Base-by-base conservation (phyloP, 2,797 vertebrate species). In the Mormyrus hasselquistii region DNA sequence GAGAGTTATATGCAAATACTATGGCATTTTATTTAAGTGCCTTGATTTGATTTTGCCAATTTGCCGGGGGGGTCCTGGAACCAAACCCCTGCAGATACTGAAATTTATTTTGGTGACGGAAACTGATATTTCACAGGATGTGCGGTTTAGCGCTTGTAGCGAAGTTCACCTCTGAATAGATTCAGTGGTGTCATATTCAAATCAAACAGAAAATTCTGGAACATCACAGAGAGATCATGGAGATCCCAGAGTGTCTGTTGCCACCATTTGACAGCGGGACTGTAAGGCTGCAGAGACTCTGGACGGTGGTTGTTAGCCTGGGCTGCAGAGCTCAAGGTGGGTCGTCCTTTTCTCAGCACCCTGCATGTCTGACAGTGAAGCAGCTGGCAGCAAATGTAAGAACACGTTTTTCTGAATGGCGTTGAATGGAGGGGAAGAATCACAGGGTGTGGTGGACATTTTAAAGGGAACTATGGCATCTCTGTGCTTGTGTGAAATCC, bases 221-320 rank as follows among this genome's bases (percentile, higher is more conserved):
- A 95, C 95, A 93, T 34, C 29, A 34, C 29, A 34, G 29, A 34
- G 29, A 34, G 29, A 34, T 34, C 29, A 34, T 34, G 29, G 29
- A 34, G 62, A 88, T 52, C 62, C 50, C n/a, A 19, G 22, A 44
- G 8, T 65, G 55, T 62, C 10, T 22, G 12, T 65, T 12, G 38
- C 12, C 62, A 7, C 25, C 62, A 16, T 88, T 50, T 52, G 47
- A 3, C 59, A 50, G 44, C n/a, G 47, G 44, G 29, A 1, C 25
- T 69, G 62, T 59, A 22, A 69, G 16, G 55, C 16, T 4, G 22
- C 57, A 59, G n/a, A 22, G 57, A n/a, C 19, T 16, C n/a, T n/a
- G 57, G n/a, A 76, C 38, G 69, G 29, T 38, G 69, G 34, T 29
- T 22, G n/a, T 9, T 62, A 62, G n/a, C n/a, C 57, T 25, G 57